phyloP scores from a whole-genome alignment of 2,888 invertebrate species.

The Acrobasis repandana region DNA sequence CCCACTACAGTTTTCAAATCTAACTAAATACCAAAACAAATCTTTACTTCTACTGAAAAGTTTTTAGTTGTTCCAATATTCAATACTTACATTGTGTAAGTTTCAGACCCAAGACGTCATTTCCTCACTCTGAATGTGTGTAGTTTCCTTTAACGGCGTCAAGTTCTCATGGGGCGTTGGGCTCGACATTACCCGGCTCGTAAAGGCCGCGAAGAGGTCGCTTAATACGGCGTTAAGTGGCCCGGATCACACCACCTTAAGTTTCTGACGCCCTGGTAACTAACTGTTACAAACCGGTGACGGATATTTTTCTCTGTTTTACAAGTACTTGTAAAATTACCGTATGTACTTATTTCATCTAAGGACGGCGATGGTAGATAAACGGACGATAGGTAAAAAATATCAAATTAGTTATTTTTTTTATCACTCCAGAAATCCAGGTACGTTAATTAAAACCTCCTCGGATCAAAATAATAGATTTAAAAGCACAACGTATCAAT shows the following conservation, averaged over 20 bases:
- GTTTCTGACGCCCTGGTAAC: conserved; percentile 36
- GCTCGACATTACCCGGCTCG: conserved; percentile 53
- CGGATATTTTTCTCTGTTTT: too few relatives aligned
- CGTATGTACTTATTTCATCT: too few relatives aligned
- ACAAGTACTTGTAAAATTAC: too few relatives aligned
- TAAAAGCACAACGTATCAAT: conserved; percentile 15
- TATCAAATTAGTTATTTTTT: too few relatives aligned
- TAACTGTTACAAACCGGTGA: conserved; percentile 19
- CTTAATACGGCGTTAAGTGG: conserved; percentile 61
- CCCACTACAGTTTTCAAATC: too few relatives aligned
- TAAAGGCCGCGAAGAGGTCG: conserved; percentile 57
- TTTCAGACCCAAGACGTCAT: background rate
- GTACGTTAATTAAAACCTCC: background rate
- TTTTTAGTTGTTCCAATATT: too few relatives aligned
- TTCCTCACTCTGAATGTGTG: conserved; percentile 1
- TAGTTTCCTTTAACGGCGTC: conserved; percentile 22
- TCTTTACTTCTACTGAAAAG: too few relatives aligned
- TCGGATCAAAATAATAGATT: conserved; percentile 10
- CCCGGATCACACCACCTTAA: conserved; percentile 41
- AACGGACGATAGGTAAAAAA: too few relatives aligned
- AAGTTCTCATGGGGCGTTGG: conserved; percentile 45
- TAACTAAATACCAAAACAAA: too few relatives aligned
- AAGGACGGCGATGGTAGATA: too few relatives aligned
- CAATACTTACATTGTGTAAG: background rate
- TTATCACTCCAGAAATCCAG: too few relatives aligned